Base-by-base conservation (phyloP, 1,140 invertebrate species). In the Colletes latitarsis region DNA sequence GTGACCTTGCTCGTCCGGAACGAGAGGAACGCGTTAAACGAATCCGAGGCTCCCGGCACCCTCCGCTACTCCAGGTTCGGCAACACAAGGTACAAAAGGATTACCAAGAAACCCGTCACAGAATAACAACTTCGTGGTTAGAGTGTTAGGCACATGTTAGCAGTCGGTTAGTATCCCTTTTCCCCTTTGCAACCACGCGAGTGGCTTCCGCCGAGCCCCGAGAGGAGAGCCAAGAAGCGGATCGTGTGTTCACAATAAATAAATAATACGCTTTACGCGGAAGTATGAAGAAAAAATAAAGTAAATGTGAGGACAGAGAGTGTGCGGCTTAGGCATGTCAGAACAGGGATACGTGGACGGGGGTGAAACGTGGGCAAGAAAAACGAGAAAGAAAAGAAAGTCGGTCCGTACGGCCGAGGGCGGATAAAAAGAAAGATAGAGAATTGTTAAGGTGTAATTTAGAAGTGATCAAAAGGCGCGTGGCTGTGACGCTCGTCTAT, bases 171-270 rank as follows among this genome's bases (percentile, higher is more conserved):
- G 87, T 86, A 71, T 86, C 58, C 77, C 70, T 67, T 87, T 72
- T 69, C 70, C 85, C 84, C 71, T 91, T 88, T 71, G 85, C 91
- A 90, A 92, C 89, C 90, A 91, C 91, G 88, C 89, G 91, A 90
- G 87, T 92, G 90, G 92, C 92, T 92, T 91, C 93, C 93, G 93
- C 93, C 93, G 92, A 93, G 92, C 93, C 93, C 93, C 92, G 92
- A 93, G 92, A 93, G 90, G 87, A 93, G 91, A 93, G 91, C 92
- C 92, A 90, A 92, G 89, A 93, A 93, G 91, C 92, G 89, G 87
- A 89, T 90, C 62, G 82, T 67, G 71, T 69, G 58, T 76, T 49
- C 62, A 82, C 62, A 80, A 77, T 78, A 62, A 82, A 72, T 21
- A 82, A 68, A 82, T 63, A 66, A 68, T 68, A 70, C 57, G 9